Base-by-base conservation (phyloP, 2,113 vertebrate genomes). In the Pantherophis guttatus region DNA sequence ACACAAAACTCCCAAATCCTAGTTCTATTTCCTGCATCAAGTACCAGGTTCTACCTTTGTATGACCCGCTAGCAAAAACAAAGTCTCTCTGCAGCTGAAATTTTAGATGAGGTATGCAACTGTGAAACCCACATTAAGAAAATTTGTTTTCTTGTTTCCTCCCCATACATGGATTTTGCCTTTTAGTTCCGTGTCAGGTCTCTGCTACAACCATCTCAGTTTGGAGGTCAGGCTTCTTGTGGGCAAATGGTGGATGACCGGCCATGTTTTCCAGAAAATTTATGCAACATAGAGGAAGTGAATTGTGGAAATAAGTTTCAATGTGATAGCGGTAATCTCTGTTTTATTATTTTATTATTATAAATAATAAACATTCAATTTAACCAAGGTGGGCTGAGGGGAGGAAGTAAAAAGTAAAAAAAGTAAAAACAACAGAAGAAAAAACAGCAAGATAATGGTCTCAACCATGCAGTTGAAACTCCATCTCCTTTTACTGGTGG, bases 231-330 rank as follows among this genome's bases (percentile, higher is more conserved):
- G 0, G 92, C 95, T 8, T 99, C 98, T 94, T 97, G 96, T 2
- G 97, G 94, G n/a, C 97, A 96, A 58, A 95, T 98, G 94, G 94
- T 95, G n/a, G 98, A 98, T 52, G 98, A 97, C 86, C 95, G 97
- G 52, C 93, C 94, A 3, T 99, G 98, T 91, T 62, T 97, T 91
- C 97, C 98, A 15, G 93, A 97, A 33, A 97, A 96, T 62, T 95
- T 98, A 92, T 99, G 98, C 95, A 97, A 94, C 94, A 97, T 98
- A 55, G 95, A 98, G 39, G 93, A 97, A 23, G 1, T 96, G 8
- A 95, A 98, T 93, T 98, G 98, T 96, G 97, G 93, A 86, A 97
- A 97, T 48, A 94, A 98, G 93, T 98, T 99, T 91, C 96, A 95
- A 89, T 99, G 98, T 97, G 97, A 98, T 52, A 98, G 96, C 59